phyloP scores from a whole-genome alignment of 2,113 vertebrate species.

The Varanus salvator region DNA sequence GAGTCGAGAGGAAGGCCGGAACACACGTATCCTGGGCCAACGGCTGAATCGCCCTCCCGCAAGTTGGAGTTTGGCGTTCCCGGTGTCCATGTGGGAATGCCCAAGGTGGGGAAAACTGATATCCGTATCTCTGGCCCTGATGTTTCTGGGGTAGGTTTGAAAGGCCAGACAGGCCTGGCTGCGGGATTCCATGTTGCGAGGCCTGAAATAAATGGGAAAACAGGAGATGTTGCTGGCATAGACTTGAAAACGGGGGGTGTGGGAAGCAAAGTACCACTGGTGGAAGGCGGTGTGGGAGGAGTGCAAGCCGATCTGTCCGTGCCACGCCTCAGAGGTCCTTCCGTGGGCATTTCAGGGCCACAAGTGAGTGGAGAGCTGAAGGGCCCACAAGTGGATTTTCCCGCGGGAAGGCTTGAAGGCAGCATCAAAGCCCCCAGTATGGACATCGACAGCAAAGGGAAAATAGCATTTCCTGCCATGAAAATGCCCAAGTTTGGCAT shows the following conservation, averaged over 20 bases:
- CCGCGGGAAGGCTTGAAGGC: not conserved
- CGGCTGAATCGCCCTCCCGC: not conserved
- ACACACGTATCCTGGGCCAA: constrained; percentile 28
- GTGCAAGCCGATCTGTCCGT: not conserved
- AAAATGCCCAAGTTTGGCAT: constrained; percentile 76
- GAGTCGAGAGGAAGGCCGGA: constrained; percentile 13
- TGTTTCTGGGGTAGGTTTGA: not conserved
- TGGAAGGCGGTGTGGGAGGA: not conserved
- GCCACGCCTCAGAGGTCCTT: not conserved
- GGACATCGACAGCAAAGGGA: constrained; percentile 41
- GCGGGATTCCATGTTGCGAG: fast-evolving
- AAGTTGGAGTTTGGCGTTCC: constrained; percentile 58
- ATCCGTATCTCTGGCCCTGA: not conserved
- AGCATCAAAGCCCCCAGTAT: constrained; percentile 13
- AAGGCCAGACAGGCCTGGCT: not conserved
- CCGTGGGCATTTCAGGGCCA: not conserved
- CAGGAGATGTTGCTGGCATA: not conserved
- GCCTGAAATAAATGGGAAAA: constrained; percentile 33
- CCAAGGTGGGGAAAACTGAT: not conserved
- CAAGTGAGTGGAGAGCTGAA: not conserved
- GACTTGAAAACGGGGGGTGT: not conserved
- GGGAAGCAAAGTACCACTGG: not conserved
- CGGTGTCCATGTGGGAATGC: constrained; percentile 44
- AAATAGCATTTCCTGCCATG: constrained; percentile 68
- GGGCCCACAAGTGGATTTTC: not conserved